These are phyloP conservation scores for Tachycineta bicolor DNA, from an alignment of 2,113 vertebrate species.

Conservation along the genomic window DNA sequence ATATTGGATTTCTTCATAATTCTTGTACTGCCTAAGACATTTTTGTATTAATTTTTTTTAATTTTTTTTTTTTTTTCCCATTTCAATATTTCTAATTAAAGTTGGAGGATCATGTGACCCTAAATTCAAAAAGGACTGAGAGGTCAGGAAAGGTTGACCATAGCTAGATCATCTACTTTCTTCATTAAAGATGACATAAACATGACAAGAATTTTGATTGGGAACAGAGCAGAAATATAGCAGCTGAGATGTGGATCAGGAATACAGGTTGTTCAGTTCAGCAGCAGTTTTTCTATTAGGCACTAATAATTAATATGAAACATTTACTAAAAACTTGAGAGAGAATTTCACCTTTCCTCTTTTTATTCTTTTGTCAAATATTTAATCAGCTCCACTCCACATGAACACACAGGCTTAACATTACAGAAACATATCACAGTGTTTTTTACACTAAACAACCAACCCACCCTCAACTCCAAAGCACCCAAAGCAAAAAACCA, in stretches of 20 bases:
- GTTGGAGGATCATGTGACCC: conserved; percentile 34
- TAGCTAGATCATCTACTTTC: conserved; percentile 1
- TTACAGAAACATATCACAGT: not conserved
- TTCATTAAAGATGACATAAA: conserved; percentile 11
- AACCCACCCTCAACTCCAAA: not conserved
- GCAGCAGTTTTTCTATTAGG: not conserved
- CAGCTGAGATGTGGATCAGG: not conserved
- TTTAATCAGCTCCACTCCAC: not conserved
- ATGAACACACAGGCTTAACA: not conserved
- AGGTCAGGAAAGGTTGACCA: conserved; percentile 22
- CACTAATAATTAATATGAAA: not conserved
- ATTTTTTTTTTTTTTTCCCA: conserved; percentile 35
- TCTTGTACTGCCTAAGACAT: conserved; percentile 52
- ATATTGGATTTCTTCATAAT: conserved; percentile 69
- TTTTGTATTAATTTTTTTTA: conserved; percentile 73
- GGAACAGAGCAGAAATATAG: not conserved
- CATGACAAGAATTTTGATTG: not conserved
- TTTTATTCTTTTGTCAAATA: not conserved
- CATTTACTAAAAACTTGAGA: not conserved
- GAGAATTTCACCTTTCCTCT: not conserved
- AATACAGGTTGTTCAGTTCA: not conserved
- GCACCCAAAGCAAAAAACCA: not conserved
- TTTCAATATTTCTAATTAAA: conserved; percentile 65
- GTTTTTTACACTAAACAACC: not conserved
- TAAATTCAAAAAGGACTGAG: not conserved